Percentiles rank a stretch among this genome's conserved stretches.
phyloP scores from a whole-genome alignment of 2,888 invertebrate genomes.

The Pseudanteris insignis region DNA sequence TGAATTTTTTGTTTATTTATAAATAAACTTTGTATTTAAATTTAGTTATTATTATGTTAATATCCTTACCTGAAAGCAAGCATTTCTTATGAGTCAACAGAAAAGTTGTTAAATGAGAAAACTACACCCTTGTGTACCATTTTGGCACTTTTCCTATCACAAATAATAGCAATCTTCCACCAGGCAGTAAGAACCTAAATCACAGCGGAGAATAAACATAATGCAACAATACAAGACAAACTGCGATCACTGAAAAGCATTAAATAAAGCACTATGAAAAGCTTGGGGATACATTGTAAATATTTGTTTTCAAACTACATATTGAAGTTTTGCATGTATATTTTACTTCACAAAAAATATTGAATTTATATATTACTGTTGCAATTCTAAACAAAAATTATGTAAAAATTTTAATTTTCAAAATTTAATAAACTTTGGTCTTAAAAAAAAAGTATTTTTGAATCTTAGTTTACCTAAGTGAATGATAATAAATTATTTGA shows the following conservation, averaged over 20 bases:
- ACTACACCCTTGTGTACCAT: constrained; percentile 29
- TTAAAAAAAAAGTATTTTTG: too few species aligned
- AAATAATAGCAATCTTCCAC: constrained; percentile 37
- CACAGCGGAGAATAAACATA: constrained; percentile 38
- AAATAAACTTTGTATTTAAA: too few species aligned
- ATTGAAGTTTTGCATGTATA: too few species aligned
- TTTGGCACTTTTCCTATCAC: constrained; percentile 33
- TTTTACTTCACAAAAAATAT: too few species aligned
- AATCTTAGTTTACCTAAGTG: too few species aligned
- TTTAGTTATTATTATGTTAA: constrained; percentile 10
- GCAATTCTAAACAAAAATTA: too few species aligned
- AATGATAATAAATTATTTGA: too few species aligned
- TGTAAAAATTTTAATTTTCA: too few species aligned
- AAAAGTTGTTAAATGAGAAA: constrained; percentile 38
- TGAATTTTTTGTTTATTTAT: not conserved
- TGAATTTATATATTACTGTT: too few species aligned
- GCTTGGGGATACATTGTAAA: too few species aligned
- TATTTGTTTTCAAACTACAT: too few species aligned
- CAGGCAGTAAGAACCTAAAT: constrained; percentile 40
- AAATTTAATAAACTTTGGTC: too few species aligned
- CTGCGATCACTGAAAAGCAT: constrained; percentile 14
- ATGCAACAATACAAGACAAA: constrained; percentile 36
- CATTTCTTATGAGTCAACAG: constrained; percentile 33
- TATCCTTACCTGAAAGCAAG: constrained; percentile 39
- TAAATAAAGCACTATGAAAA: constrained; percentile 14